These are phyloP conservation scores for Peromyscus attwateri DNA, from an alignment of 2,797 vertebrate species.

Conservation along the genomic window DNA sequence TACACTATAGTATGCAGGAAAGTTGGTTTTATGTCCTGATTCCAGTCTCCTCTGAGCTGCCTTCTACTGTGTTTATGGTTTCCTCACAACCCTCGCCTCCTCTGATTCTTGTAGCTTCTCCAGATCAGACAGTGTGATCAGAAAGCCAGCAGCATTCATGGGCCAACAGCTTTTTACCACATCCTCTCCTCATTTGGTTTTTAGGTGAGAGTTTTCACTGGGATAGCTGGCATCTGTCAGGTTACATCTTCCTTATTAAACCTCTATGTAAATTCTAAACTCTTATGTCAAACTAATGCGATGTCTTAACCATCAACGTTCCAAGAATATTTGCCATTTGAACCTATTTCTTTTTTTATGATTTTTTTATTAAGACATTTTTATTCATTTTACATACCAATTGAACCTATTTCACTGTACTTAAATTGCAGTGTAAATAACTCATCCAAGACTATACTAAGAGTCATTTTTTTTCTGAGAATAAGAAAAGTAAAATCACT, in stretches of 20 bases:
- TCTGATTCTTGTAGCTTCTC: neutral
- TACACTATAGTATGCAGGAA: neutral
- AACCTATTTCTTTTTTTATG: neutral
- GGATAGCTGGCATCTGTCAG: neutral
- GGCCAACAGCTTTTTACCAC: neutral
- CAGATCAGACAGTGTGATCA: neutral
- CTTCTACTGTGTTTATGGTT: neutral
- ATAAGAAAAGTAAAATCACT: conserved; percentile 1
- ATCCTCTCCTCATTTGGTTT: neutral
- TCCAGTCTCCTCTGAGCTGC: neutral
- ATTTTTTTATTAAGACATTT: too few species aligned
- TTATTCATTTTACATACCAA: too few species aligned
- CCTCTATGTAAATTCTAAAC: neutral
- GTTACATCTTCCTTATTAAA: neutral
- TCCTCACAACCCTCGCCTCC: neutral
- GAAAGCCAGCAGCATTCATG: neutral
- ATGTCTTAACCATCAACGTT: neutral
- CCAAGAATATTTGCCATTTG: neutral
- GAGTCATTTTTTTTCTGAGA: neutral
- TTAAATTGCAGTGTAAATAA: neutral
- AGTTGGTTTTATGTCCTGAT: neutral
- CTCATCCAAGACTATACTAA: neutral
- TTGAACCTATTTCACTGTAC: neutral
- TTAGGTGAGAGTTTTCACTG: neutral
- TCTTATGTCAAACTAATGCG: neutral